Conservation (phyloP, 2,113 vertebrate species). For the Hippopotamus amphibius region DNA sequence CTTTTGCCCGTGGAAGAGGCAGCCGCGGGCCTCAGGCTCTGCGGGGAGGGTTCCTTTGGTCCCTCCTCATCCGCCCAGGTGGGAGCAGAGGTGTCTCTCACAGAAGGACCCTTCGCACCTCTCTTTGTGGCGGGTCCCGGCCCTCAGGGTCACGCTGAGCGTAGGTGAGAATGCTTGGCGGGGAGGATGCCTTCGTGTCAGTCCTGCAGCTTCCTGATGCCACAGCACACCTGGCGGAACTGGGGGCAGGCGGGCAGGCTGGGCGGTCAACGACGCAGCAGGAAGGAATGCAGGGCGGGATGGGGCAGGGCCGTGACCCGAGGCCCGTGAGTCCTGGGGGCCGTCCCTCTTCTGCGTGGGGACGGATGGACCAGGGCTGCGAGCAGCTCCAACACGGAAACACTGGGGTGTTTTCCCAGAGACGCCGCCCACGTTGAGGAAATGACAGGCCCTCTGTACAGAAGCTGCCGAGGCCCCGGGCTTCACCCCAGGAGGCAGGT, state of each 20-base stretch:
- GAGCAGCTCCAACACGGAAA: not conserved
- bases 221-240: too few species aligned
- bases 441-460: not conserved
- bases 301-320: not conserved
- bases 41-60: not conserved
- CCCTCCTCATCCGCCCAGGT: not conserved
- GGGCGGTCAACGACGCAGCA: not conserved
- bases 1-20: not conserved
- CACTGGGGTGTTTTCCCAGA: not conserved
- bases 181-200: not conserved
- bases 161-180: not conserved
- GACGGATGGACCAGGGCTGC: not conserved
- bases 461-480: not conserved
- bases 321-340: not conserved
- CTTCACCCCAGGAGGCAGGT: not conserved
- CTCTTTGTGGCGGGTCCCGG: not conserved
- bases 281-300: not conserved
- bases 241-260: too few species aligned
- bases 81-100: not conserved
- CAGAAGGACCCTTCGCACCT: not conserved
- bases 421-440: not conserved
- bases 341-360: not conserved
- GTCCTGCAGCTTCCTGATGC: not conserved
- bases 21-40: not conserved
- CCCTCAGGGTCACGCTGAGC: not conserved